These are phyloP conservation scores for Sinella curviseta DNA, from an alignment of 1,140 invertebrate species.

Conservation along the genomic window DNA sequence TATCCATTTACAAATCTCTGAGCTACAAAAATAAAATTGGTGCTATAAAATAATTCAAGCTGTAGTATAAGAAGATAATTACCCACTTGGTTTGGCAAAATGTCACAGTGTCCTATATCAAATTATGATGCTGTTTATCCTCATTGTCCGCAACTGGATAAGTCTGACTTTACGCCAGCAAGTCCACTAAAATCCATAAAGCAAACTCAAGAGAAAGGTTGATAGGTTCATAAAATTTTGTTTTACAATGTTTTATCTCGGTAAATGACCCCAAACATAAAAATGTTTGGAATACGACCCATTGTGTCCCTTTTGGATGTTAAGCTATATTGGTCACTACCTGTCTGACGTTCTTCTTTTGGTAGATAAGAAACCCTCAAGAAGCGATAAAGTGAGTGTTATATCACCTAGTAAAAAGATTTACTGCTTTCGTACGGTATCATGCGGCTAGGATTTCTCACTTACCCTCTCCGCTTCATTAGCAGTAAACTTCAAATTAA, in stretches of 20 bases:
- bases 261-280: conserved; percentile 1
- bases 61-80: neutral
- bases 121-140: neutral
- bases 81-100: neutral
- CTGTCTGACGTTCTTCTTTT: neutral
- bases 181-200: too few relatives aligned
- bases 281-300: neutral
- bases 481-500: conserved; percentile 24
- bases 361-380: conserved; percentile 24
- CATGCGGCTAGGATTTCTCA: conserved; percentile 3
- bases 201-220: neutral
- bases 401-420: neutral
- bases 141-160: neutral
- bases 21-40: neutral
- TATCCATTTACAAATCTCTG: too few relatives aligned
- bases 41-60: neutral
- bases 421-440: conserved; percentile 14
- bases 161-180: neutral
- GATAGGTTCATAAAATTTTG: neutral
- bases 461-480: conserved; percentile 22
- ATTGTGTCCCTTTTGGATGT: neutral
- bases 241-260: neutral
- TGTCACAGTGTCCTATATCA: neutral
- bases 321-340: neutral
- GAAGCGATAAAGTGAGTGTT: neutral